Evolutionary conservation across 2,888 invertebrate genomes (phyloP), one percentile per base, ranked within the genome.

Genomic region (Drosophila borealis): DNA sequence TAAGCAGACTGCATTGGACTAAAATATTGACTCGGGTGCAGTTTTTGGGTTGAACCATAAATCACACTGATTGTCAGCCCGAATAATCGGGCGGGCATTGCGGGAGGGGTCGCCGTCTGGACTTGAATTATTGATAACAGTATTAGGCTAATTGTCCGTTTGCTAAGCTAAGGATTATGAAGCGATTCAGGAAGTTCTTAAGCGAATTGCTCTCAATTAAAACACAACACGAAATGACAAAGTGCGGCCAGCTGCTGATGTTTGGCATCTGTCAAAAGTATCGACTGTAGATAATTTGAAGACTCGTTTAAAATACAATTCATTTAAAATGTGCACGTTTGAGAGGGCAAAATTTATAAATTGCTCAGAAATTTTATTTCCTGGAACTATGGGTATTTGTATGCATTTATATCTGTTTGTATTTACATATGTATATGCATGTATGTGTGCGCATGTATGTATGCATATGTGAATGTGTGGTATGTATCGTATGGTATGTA

Each of bases 31-130:
- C 73, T 78, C 56, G 51, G 45, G 49, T 80, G 65, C 73, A 77
- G 78, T 77, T 65, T 29, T 63, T 54, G 50, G 70, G 74, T 44
- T 65, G 70, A 70, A 56, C 50, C 84, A 88, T 83, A 83, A 83
- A 88, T 88, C 88, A 88, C 69, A 73, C 51, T 70, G 86, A 78
- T 75, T 72, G 78, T 37, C 55, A 55, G 73, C 14, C 45, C 36
- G 17, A 50, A 9, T 5, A 19, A 17, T 11, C 21, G 3, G 4
- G 13, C 5, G 19, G 36, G 8, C n/a, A n/a, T 9, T 5, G 17
- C 13, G 19, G 9, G 17, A 1, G 17, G 19, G 17, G 11, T 17
- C n/a, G 17, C 45, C 29, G 29, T 8, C 2, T 29, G 44, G 21
- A 25, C 53, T 37, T 48, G 39, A 49, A 54, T 46, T 48, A 69